phyloP scores from a whole-genome alignment of 2,888 invertebrate genomes.

The Hypercompe scribonia region DNA sequence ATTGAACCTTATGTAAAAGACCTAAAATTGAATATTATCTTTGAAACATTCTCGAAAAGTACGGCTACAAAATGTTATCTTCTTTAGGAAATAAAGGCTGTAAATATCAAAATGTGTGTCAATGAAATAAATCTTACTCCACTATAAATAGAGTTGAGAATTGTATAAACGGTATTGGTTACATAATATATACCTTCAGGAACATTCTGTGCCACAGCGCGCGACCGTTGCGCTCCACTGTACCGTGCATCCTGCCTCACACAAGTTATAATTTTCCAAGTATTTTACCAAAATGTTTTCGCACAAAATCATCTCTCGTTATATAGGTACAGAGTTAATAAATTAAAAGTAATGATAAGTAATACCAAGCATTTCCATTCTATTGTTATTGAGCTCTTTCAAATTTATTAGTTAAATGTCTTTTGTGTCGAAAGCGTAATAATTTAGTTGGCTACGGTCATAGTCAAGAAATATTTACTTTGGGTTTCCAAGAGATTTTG shows the following conservation, averaged over 20 bases:
- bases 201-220: constrained; percentile 75
- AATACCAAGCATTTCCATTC: constrained; percentile 14
- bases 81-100: constrained; percentile 36
- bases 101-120: constrained; percentile 36
- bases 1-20: constrained; percentile 42
- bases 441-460: constrained; percentile 56
- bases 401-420: constrained; percentile 23
- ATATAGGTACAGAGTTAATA: constrained; percentile 18
- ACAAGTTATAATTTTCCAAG: constrained; percentile 76
- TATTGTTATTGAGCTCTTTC: constrained; percentile 16
- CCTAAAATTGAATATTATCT: constrained; percentile 39
- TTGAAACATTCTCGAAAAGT: constrained; percentile 48
- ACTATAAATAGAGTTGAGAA: constrained; percentile 37
- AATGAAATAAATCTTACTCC: constrained; percentile 34
- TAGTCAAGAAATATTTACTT: constrained; percentile 56
- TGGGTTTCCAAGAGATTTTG: constrained; percentile 47
- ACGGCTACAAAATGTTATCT: constrained; percentile 62
- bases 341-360: constrained; percentile 18
- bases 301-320: constrained; percentile 35
- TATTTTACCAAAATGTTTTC: constrained; percentile 59
- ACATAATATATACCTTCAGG: constrained; percentile 53
- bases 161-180: constrained; percentile 28
- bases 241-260: constrained; percentile 82
- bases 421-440: constrained; percentile 50
- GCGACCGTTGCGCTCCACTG: constrained; percentile 85